phyloP scores from a whole-genome alignment of 1,140 invertebrate species.

The Drosophila ercepeae region DNA sequence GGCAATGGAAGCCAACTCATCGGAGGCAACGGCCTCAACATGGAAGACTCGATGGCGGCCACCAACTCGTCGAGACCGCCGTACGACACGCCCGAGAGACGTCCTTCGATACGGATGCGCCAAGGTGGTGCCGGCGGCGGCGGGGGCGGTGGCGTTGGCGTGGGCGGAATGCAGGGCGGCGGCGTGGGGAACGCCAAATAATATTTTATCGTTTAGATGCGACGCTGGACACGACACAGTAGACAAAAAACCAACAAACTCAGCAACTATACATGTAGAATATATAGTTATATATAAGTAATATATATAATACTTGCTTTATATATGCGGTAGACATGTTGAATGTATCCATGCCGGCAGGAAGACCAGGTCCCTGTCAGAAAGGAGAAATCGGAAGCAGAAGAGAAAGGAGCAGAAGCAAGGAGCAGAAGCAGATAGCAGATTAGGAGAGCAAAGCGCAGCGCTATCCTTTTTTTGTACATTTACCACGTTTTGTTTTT shows the following conservation, averaged over 20 bases:
- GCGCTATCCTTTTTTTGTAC: slow-evolving; percentile 59
- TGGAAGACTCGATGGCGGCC: slow-evolving; percentile 83
- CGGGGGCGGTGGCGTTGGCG: slow-evolving; percentile 58
- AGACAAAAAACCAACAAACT: slow-evolving; percentile 55
- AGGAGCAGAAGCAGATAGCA: background rate
- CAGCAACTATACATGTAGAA: slow-evolving; percentile 66
- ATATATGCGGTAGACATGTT: slow-evolving; percentile 67
- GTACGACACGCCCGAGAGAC: slow-evolving; percentile 85
- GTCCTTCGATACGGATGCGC: slow-evolving; percentile 85
- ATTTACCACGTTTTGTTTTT: slow-evolving; percentile 66
- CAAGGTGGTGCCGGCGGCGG: slow-evolving; percentile 65
- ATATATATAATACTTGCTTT: slow-evolving; percentile 67
- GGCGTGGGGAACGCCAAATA: slow-evolving; percentile 83
- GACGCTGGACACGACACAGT: slow-evolving; percentile 46
- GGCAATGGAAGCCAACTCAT: slow-evolving; percentile 63
- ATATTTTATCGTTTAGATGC: slow-evolving; percentile 83
- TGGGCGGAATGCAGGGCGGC: slow-evolving; percentile 52
- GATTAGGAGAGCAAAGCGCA: slow-evolving; percentile 36
- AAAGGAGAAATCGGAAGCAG: slow-evolving; percentile 1
- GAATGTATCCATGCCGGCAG: slow-evolving; percentile 54
- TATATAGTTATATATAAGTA: slow-evolving; percentile 59
- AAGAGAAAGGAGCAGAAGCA: slow-evolving; percentile 32
- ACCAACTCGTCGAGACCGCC: slow-evolving; percentile 84
- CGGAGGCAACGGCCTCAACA: slow-evolving; percentile 70
- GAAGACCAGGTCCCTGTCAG: slow-evolving; percentile 49